Percentiles rank a stretch among this genome's conserved stretches.
Conservation (phyloP, 1,140 invertebrate species). For the Ostrea denselamellosa region DNA sequence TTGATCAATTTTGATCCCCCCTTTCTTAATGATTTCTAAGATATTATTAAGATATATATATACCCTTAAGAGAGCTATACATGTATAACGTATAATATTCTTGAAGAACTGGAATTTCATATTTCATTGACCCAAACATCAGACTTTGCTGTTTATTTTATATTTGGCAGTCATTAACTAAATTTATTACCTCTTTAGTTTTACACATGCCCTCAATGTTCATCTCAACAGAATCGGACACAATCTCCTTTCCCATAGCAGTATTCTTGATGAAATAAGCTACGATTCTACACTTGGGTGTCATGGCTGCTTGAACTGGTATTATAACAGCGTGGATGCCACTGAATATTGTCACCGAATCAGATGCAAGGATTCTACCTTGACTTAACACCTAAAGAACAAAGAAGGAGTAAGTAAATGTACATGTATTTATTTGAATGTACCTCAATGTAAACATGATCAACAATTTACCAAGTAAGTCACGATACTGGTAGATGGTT, state of each 20-base stretch:
- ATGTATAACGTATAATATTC: too few relatives aligned
- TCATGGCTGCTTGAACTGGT: constrained; percentile 41
- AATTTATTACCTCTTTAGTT: constrained; percentile 7
- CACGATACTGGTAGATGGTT: background rate
- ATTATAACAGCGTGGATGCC: background rate
- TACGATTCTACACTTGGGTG: constrained; percentile 38
- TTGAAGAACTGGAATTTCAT: too few relatives aligned
- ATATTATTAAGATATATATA: too few relatives aligned
- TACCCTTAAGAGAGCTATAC: too few relatives aligned
- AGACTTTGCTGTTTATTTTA: too few relatives aligned
- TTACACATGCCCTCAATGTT: constrained; percentile 23
- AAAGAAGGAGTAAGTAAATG: background rate
- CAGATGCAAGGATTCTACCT: background rate
- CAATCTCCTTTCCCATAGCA: background rate
- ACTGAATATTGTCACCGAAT: background rate
- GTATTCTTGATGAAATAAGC: constrained; percentile 26
- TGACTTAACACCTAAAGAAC: constrained; percentile 3
- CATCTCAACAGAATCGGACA: constrained; percentile 38
- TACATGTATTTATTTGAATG: background rate
- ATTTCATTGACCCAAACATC: too few relatives aligned
- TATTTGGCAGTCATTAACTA: too few relatives aligned
- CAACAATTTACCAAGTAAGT: constrained; percentile 6
- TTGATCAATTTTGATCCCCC: too few relatives aligned
- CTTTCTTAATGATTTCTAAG: too few relatives aligned
- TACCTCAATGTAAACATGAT: background rate